These are phyloP conservation scores for Melanchra persicariae DNA, from an alignment of 2,888 invertebrate genomes.

Conservation along the genomic window DNA sequence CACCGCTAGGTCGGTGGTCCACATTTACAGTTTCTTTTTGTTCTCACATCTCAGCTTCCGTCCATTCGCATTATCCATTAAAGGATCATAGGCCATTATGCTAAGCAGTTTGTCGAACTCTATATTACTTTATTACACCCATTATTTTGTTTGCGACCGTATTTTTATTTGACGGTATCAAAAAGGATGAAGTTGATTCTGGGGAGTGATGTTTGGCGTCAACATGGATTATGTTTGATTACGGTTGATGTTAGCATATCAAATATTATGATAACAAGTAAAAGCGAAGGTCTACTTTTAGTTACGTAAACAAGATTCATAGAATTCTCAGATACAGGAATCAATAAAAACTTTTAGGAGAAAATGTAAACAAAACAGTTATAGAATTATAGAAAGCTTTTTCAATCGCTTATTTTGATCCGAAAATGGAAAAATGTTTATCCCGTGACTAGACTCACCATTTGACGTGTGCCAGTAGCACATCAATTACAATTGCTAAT, in stretches of 20 bases:
- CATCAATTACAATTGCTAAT: slow-evolving; percentile 65
- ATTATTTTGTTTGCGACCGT: slow-evolving; percentile 67
- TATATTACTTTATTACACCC: slow-evolving; percentile 70
- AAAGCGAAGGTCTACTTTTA: slow-evolving; percentile 33
- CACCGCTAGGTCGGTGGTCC: slow-evolving; percentile 86
- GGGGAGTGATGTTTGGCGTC: slow-evolving; percentile 63
- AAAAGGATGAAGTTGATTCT: slow-evolving; percentile 59
- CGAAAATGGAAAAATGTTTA: slow-evolving; percentile 47
- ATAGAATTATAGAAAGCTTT: slow-evolving; percentile 20
- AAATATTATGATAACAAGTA: slow-evolving; percentile 50
- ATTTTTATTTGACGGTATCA: slow-evolving; percentile 64
- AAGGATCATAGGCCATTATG: slow-evolving; percentile 79
- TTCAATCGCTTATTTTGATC: slow-evolving; percentile 22
- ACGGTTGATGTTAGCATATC: slow-evolving; percentile 50
- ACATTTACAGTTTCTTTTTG: slow-evolving; percentile 80
- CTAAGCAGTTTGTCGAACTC: slow-evolving; percentile 74
- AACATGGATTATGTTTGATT: slow-evolving; percentile 52
- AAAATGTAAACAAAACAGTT: slow-evolving; percentile 27
- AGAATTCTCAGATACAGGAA: slow-evolving; percentile 11
- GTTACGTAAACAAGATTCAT: slow-evolving; percentile 35
- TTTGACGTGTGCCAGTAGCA: slow-evolving; percentile 29
- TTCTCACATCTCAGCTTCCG: slow-evolving; percentile 84
- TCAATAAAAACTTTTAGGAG: not conserved
- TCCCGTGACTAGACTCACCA: slow-evolving; percentile 29
- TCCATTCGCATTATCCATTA: slow-evolving; percentile 82